Conservation (phyloP, 2,797 vertebrate species). For the Luscinia megarhynchos region DNA sequence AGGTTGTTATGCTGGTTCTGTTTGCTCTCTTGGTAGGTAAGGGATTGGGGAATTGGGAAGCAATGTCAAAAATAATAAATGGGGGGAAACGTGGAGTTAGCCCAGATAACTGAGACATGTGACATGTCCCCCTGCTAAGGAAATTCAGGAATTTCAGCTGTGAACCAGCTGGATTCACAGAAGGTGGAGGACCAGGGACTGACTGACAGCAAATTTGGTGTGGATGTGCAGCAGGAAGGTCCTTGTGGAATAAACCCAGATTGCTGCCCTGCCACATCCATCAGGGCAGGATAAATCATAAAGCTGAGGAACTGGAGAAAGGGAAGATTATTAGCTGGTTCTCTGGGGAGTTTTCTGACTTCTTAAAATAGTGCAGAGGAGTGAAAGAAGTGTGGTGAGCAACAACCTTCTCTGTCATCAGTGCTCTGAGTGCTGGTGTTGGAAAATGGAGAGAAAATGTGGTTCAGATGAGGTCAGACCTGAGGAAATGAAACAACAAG, state of each 20-base stretch:
- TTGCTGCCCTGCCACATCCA: not conserved
- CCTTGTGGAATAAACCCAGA: not conserved
- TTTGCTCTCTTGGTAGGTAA: not conserved
- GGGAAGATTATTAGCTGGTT: not conserved
- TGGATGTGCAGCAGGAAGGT: not conserved
- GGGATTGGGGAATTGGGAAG: not conserved
- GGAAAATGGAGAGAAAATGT: not conserved
- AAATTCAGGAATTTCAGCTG: not conserved
- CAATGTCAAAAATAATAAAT: not conserved
- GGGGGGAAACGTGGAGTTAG: accelerated
- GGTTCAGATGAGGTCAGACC: not conserved
- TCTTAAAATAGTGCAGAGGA: not conserved
- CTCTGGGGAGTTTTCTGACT: not conserved
- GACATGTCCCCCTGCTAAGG: not conserved
- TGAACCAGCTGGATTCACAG: not conserved
- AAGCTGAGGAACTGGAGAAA: not conserved
- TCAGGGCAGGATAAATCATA: not conserved
- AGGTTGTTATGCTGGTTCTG: not conserved
- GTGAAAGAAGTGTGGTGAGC: not conserved
- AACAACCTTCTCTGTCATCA: not conserved
- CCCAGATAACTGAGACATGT: not conserved
- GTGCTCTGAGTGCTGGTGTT: not conserved
- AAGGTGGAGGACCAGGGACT: accelerated
- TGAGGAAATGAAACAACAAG: not conserved
- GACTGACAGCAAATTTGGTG: not conserved